Base-by-base conservation (phyloP, 2,797 vertebrate species). In the Adelosebastes latens region DNA sequence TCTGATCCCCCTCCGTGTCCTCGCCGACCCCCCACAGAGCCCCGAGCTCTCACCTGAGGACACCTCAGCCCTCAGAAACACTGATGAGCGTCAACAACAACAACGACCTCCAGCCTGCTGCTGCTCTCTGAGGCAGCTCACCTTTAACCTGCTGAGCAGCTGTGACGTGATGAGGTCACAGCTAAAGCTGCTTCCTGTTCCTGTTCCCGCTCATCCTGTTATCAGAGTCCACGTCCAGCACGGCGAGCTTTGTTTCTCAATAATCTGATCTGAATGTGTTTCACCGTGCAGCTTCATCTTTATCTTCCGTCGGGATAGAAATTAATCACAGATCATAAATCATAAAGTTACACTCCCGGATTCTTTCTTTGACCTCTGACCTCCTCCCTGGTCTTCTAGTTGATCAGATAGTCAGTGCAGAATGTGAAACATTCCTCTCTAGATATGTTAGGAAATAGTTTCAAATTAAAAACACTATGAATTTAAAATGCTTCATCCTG, bases 101-200 rank as follows among this genome's bases (percentile, higher is more conserved):
- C 64, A 79, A 31, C 56, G n/a, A 25, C 72, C 65, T 67, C 72
- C n/a, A 5, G 72, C 70, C 64, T 52, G 25, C 75, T 71, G 10
- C 20, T 4, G 39, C 31, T 34, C 25, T 34, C 27, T 34, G 61
- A 9, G 52, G 1, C 68, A 56, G 52, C 77, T 79, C 83, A 87
- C 81, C 77, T 82, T 62, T 67, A 31, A 16, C 73, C 39, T 34
- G 32, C 55, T 60, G 66, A 85, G 83, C 81, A 86, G 82, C 84
- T 90, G 81, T 75, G 76, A 68, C 10, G 10, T 34, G 74, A 80
- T 49, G 64, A 87, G 66, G 72, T 67, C 84, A 25, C 25, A 16
- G 63, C 52, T n/a, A 11, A 58, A 49, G 77, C 55, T 56, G 6
- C 67, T n/a, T n/a, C n/a, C n/a, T n/a, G n/a, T 84, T 72, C 77